Evolutionary conservation across 1,140 invertebrate species (phyloP).

Genomic region (Amphibalanus amphitrite): DNA sequence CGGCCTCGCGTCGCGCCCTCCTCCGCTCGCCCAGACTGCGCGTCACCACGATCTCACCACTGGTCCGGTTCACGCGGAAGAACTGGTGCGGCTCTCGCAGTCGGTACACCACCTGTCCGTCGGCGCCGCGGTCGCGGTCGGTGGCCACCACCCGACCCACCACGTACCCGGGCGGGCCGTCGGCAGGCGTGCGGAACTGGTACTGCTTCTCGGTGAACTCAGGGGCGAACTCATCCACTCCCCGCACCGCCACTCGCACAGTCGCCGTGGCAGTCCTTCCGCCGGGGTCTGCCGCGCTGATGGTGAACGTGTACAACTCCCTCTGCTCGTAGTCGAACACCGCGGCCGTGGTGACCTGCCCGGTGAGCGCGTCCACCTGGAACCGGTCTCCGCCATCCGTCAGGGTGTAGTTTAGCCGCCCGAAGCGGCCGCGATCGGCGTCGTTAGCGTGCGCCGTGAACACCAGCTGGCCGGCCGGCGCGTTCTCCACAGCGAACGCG

Average conservation of each 20-base stretch:
- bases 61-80: slow-evolving; percentile 80
- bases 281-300: slow-evolving; percentile 66
- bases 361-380: slow-evolving; percentile 50
- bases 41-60: slow-evolving; percentile 64
- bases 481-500: slow-evolving; percentile 76
- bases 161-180: slow-evolving; percentile 50
- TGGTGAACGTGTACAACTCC: slow-evolving; percentile 61
- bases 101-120: slow-evolving; percentile 78
- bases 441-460: slow-evolving; percentile 80
- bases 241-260: slow-evolving; percentile 71
- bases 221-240: slow-evolving; percentile 80
- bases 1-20: no score
- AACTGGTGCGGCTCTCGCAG: slow-evolving; percentile 61
- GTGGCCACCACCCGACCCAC: slow-evolving; percentile 74
- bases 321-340: slow-evolving; percentile 74
- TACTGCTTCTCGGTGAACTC: slow-evolving; percentile 76
- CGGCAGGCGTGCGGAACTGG: slow-evolving; percentile 53
- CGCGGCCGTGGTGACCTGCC: slow-evolving; percentile 52
- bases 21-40: slow-evolving; percentile 40
- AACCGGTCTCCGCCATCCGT: slow-evolving; percentile 58
- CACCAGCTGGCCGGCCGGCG: slow-evolving; percentile 59
- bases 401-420: slow-evolving; percentile 70
- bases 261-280: slow-evolving; percentile 53
- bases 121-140: slow-evolving; percentile 74
- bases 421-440: slow-evolving; percentile 60